Evolutionary conservation across 1,140 invertebrate species (phyloP), one percentile per base, ranked within the genome.

Genomic region (Cotesia typhae): DNA sequence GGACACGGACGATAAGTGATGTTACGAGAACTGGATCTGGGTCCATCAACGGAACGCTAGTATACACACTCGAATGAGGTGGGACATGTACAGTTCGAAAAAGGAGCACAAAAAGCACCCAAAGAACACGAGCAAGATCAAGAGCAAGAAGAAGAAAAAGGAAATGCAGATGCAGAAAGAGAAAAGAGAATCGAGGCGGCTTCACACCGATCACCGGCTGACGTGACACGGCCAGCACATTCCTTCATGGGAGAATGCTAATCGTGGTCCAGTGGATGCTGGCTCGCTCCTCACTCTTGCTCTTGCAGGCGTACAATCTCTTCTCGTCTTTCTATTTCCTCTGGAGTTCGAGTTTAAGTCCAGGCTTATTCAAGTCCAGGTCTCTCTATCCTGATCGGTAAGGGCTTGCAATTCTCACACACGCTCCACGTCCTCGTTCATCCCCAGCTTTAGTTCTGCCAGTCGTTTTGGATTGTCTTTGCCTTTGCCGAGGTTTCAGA

Each of bases 171-270:
- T 38, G 71, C 67, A 70, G 73, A 70, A 57, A 74, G 70, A 71
- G 67, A 78, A 78, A 77, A 75, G 75, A 72, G 76, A 73, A 77
- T 76, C 75, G 77, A 79, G 77, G 80, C 80, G 76, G 75, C 76
- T 82, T 79, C 78, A 80, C 79, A 78, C 78, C 81, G 81, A 81
- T 82, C 80, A 78, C 75, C 79, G 79, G 75, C 75, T 80, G 75
- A 80, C 82, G 78, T 82, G 80, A 82, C 81, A 81, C 79, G 81
- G 74, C 77, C 78, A 71, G 78, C 79, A 80, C 82, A 83, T 83
- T 83, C 80, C 80, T 83, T 81, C 82, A 81, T 82, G 82, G 77
- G 80, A 82, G 82, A 81, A 83, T 83, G 81, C 81, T 82, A 82
- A 83, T 83, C 81, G 80, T 77, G 79, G 77, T 78, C 77, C 80